These are phyloP conservation scores for Dipodomys merriami DNA, from an alignment of 2,113 vertebrate species.

Conservation along the genomic window DNA sequence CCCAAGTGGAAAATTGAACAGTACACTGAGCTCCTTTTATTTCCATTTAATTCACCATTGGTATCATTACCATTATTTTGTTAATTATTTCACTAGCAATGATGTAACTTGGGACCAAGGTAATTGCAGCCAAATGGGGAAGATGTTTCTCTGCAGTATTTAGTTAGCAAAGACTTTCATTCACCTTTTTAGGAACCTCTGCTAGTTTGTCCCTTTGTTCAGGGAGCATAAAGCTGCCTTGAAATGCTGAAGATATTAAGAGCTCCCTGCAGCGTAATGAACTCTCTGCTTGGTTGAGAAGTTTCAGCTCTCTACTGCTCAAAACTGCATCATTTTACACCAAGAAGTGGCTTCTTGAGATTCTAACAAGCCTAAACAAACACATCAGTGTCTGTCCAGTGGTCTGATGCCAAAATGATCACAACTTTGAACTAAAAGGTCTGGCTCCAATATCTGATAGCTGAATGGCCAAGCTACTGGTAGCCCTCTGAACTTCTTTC, in stretches of 20 bases:
- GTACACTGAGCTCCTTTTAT: constrained; percentile 75
- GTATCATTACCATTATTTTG: constrained; percentile 73
- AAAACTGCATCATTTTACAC: background rate
- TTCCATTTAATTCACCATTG: constrained; percentile 76
- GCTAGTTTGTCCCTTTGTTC: constrained; percentile 36
- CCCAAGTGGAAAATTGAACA: constrained; percentile 76
- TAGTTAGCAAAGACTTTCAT: constrained; percentile 50
- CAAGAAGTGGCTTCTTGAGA: background rate
- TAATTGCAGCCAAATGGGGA: constrained; percentile 66
- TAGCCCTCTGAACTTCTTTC: background rate
- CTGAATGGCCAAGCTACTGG: background rate
- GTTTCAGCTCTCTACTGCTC: constrained; percentile 44
- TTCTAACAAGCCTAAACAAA: background rate
- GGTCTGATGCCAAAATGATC: background rate
- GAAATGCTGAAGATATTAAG: constrained; percentile 28
- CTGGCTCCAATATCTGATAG: background rate
- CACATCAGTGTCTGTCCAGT: background rate
- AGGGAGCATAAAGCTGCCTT: background rate
- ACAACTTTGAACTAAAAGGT: background rate
- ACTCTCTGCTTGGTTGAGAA: constrained; percentile 44
- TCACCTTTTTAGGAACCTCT: constrained; percentile 53
- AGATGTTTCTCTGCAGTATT: constrained; percentile 41
- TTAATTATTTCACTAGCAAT: constrained; percentile 73
- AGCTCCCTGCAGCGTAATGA: constrained; percentile 66
- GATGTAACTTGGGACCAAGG: constrained; percentile 68